Evolutionary conservation across 2,797 vertebrate species (phyloP).

Genomic region (Scleropages formosus): DNA sequence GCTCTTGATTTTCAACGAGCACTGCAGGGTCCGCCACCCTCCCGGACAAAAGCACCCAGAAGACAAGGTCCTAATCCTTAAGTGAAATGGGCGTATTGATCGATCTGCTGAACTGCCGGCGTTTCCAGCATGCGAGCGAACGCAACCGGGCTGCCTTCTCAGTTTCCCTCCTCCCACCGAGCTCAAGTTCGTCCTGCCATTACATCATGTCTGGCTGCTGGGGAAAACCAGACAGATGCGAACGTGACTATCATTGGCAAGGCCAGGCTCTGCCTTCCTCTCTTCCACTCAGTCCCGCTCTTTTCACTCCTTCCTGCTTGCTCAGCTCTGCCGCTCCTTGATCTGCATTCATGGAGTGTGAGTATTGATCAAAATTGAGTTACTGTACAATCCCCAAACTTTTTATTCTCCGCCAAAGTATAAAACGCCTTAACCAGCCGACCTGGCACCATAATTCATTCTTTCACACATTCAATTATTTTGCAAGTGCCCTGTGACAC

Average conservation of each 20-base stretch:
- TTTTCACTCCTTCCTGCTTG: conserved; percentile 31
- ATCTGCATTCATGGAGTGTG: too few species aligned
- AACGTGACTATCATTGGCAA: conserved; percentile 97
- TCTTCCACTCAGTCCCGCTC: conserved; percentile 22
- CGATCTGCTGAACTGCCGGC: conserved; percentile 87
- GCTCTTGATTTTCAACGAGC: too few species aligned
- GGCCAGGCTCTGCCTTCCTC: conserved; percentile 61
- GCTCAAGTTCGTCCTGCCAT: conserved; percentile 96
- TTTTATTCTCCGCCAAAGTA: too few species aligned
- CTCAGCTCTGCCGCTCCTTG: conserved; percentile 36
- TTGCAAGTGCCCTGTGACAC: too few species aligned
- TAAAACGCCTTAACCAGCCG: conserved; percentile 42
- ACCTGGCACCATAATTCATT: too few species aligned
- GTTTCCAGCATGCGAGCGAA: conserved; percentile 72
- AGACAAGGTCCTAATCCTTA: conserved; percentile 89
- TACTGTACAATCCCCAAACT: too few species aligned
- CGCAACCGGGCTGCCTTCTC: conserved; percentile 62
- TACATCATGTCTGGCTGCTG: conserved; percentile 98
- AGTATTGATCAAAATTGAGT: too few species aligned
- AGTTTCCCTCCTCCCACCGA: conserved; percentile 67
- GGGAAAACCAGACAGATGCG: conserved; percentile 90
- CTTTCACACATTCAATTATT: too few species aligned
- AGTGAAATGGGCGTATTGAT: conserved; percentile 91
- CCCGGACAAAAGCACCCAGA: conserved; percentile 59
- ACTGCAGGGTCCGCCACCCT: too few species aligned